These are phyloP conservation scores for Phyllostomus hastatus DNA, from an alignment of 2,113 vertebrate genomes.

Conservation along the genomic window DNA sequence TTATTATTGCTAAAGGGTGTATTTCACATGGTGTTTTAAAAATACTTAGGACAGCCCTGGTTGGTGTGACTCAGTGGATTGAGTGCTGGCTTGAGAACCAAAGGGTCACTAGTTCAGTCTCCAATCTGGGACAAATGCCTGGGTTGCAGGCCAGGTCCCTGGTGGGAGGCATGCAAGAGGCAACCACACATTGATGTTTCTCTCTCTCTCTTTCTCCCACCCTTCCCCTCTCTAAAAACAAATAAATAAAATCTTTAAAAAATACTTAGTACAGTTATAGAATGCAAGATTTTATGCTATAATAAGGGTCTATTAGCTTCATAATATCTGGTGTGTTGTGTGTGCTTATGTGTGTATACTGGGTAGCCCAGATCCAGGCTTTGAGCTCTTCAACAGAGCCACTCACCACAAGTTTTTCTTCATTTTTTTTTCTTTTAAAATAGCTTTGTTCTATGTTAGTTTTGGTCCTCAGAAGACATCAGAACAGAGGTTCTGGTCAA, in stretches of 20 bases:
- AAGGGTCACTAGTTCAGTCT: too few relatives aligned
- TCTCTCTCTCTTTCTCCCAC: too few relatives aligned
- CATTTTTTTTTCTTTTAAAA: neutral
- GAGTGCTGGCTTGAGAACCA: too few relatives aligned
- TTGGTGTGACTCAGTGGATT: too few relatives aligned
- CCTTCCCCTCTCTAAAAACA: too few relatives aligned
- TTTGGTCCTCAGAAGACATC: constrained; percentile 79
- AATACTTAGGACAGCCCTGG: neutral
- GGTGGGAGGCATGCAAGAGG: too few relatives aligned
- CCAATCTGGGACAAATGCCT: too few relatives aligned
- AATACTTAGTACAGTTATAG: neutral
- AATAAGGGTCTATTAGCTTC: neutral
- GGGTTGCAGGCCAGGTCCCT: too few relatives aligned
- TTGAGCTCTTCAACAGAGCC: neutral
- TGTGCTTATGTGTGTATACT: neutral
- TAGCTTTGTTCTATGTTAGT: neutral
- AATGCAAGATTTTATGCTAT: neutral
- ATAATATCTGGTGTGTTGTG: neutral
- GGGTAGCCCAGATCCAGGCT: neutral
- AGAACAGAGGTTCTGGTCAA: constrained; percentile 87
- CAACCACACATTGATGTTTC: too few relatives aligned
- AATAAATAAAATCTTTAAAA: too few relatives aligned
- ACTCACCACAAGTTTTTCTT: neutral
- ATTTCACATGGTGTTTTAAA: neutral
- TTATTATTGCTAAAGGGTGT: neutral